Evolutionary conservation across 2,888 invertebrate genomes (phyloP).

Genomic region (Phortica okadai): DNA sequence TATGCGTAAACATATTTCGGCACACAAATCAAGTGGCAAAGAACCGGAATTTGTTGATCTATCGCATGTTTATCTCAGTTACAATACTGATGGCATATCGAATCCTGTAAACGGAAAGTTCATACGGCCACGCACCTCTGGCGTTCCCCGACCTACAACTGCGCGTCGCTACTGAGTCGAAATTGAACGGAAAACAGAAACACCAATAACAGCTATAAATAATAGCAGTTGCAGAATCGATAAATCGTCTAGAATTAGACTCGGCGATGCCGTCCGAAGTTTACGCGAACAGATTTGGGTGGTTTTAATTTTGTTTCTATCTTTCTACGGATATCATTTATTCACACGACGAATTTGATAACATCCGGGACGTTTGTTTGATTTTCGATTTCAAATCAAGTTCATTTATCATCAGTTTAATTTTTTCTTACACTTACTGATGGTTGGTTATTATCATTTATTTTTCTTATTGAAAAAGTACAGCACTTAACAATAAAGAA

Average conservation of each 20-base stretch:
- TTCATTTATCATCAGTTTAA: too few relatives aligned
- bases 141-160: constrained; percentile 78
- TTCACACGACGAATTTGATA: constrained; percentile 32
- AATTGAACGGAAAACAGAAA: neutral
- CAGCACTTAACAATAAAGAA: too few relatives aligned
- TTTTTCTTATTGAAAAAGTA: too few relatives aligned
- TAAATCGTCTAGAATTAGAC: neutral
- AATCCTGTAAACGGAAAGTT: constrained; percentile 79
- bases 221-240: too few relatives aligned
- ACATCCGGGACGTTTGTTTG: neutral
- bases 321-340: constrained; percentile 58
- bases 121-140: constrained; percentile 77
- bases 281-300: constrained; percentile 61
- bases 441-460: too few relatives aligned
- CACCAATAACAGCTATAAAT: neutral
- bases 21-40: constrained; percentile 73
- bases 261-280: constrained; percentile 22
- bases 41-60: constrained; percentile 81
- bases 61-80: constrained; percentile 82
- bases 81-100: constrained; percentile 79
- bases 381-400: too few relatives aligned
- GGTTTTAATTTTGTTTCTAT: constrained; percentile 53
- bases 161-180: constrained; percentile 71
- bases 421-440: too few relatives aligned
- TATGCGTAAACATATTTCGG: constrained; percentile 85